Percentiles rank a stretch among this genome's conserved stretches.
Conservation (phyloP, 1,140 invertebrate species). For the Pachyrhynchus sulphureomaculatus region DNA sequence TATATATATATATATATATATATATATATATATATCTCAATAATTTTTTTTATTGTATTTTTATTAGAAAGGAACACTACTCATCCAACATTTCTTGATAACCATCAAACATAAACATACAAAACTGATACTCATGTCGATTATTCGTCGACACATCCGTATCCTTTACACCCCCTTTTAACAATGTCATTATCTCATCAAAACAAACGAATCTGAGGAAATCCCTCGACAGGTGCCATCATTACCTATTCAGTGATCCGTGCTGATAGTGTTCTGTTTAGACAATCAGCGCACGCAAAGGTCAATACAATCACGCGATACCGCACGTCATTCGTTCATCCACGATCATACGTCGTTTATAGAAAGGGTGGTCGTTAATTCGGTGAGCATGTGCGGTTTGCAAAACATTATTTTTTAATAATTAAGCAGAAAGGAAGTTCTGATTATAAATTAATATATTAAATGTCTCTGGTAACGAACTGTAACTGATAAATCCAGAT, state of each 20-base stretch:
- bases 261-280: conserved; percentile 14
- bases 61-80: no score
- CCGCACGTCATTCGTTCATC: neutral
- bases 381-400: no score
- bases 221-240: conserved; percentile 26
- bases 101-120: conserved; percentile 1
- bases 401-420: no score
- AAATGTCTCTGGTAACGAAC: no score
- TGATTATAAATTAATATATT: no score
- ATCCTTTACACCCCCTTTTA: neutral
- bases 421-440: no score
- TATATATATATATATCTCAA: no score
- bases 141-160: neutral
- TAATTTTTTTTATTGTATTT: no score
- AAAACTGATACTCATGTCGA: neutral
- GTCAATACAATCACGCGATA: conserved; percentile 27
- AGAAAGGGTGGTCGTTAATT: neutral
- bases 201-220: conserved; percentile 3
- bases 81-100: neutral
- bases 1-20: no score
- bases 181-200: conserved; percentile 13
- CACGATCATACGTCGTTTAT: neutral
- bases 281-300: conserved; percentile 26
- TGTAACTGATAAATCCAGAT: no score
- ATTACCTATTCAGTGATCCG: conserved; percentile 26